Evolutionary conservation across 2,797 vertebrate species (phyloP), one percentile per base, ranked within the genome.

Genomic region (Zalophus californianus): DNA sequence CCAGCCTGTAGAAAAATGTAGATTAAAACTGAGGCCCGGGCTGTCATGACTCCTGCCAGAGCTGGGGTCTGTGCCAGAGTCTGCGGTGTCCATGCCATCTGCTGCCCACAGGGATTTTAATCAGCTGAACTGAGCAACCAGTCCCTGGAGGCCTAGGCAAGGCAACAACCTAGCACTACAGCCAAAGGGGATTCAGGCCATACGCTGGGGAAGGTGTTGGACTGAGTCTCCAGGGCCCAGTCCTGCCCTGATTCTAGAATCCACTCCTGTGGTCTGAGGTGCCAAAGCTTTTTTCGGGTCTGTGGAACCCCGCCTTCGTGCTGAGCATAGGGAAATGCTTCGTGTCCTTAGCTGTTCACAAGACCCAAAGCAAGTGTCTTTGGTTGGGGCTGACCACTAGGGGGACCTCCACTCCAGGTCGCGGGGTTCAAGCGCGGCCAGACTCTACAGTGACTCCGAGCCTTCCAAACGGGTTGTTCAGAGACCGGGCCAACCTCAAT

Each of bases 41-140:
- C 78, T 60, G 44, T 52, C 56, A 77, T 27, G 85, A 93, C 80
- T 97, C 60, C 91, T 96, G 86, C 96, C 79, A 95, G 80, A 95
- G 85, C 82, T 88, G 84, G 90, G 92, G 92, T 75, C 79, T 32
- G 56, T 75, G 94, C 91, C 92, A 97, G 93, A 90, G 77, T 96
- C 58, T 91, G 58, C 29, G 88, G 58, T 95, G 90, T 35, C 0
- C 0, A 44, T 96, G 96, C 93, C 70, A 90, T 86, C 52, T 72
- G 92, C 75, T 83, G 93, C 89, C 56, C 93, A 91, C 27, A 73
- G 83, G 91, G 90, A 95, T 94, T 96, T 93, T 95, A 96, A 96
- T 62, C 54, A 23, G 77, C 85, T 90, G 62, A 93, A 92, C 14
- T 54, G 60, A 86, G 68, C 75, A 86, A 77, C 60, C 1, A 25